Percentiles rank a stretch among this genome's conserved stretches.
These are phyloP conservation scores for Mobula birostris DNA, from an alignment of 2,113 vertebrate genomes.

Conservation along the genomic window DNA sequence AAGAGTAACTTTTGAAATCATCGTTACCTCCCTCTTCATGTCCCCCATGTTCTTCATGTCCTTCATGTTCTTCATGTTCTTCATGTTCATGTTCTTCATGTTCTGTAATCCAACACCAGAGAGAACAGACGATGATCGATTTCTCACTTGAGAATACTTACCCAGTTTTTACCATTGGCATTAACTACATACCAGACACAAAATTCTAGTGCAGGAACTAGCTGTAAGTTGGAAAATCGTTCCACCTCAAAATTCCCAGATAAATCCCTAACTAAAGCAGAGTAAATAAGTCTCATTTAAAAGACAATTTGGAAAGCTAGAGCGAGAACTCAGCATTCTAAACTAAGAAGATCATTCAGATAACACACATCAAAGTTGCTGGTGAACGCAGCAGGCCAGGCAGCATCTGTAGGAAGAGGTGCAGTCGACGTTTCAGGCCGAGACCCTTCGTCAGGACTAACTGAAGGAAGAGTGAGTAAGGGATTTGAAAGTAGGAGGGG, in stretches of 20 bases:
- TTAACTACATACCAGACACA: background rate
- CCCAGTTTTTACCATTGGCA: background rate
- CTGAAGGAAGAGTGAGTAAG: no score
- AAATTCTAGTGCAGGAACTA: background rate
- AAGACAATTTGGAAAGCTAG: background rate
- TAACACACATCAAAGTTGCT: background rate
- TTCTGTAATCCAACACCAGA: constrained; percentile 18
- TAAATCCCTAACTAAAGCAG: background rate
- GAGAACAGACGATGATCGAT: background rate
- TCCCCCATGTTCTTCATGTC: background rate
- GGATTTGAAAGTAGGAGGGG: no score
- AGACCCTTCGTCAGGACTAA: no score
- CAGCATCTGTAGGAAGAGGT: no score
- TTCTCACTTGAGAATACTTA: background rate
- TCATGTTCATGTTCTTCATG: background rate
- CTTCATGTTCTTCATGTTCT: constrained; percentile 7
- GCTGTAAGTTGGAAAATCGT: background rate
- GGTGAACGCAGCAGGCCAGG: no score
- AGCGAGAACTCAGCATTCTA: background rate
- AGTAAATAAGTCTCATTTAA: background rate
- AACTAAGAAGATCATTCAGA: background rate
- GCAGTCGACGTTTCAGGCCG: no score
- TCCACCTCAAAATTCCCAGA: background rate
- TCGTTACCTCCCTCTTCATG: constrained; percentile 2
- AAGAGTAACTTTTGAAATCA: background rate